Conservation (phyloP, 2,113 vertebrate genomes). For the Erpornis zantholeuca region DNA sequence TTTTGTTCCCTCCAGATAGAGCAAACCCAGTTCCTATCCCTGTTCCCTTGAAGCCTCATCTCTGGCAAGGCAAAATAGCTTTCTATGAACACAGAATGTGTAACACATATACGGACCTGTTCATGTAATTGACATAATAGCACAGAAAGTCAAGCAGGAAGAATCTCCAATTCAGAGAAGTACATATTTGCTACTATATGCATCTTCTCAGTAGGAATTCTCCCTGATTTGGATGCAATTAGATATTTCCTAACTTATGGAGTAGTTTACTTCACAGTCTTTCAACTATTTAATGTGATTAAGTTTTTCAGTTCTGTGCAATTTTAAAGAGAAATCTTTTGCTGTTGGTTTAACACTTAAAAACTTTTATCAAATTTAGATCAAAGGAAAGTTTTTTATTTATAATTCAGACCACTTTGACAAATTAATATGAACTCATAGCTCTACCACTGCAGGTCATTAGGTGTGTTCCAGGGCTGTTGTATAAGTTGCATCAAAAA, state of each 20-base stretch:
- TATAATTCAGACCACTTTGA: not conserved
- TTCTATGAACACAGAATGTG: not conserved
- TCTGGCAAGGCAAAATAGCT: not conserved
- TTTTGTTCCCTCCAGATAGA: not conserved
- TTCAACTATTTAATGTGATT: not conserved
- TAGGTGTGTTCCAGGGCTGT: not conserved
- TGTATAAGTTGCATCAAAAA: not conserved
- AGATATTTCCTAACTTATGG: not conserved
- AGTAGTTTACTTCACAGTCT: not conserved
- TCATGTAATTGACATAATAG: not conserved
- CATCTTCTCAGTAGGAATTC: not conserved
- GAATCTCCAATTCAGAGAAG: not conserved
- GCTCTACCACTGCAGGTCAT: not conserved
- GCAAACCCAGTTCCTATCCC: not conserved
- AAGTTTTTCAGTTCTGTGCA: not conserved
- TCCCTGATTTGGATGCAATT: not conserved
- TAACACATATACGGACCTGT: not conserved
- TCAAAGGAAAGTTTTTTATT: not conserved
- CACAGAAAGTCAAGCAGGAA: not conserved
- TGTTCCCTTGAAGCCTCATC: not conserved
- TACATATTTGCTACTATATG: not conserved
- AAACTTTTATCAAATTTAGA: not conserved
- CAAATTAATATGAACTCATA: not conserved
- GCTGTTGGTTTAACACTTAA: not conserved
- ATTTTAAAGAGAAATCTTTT: not conserved